phyloP scores from a whole-genome alignment of 2,888 invertebrate genomes.

The Lumbricus terrestris region DNA sequence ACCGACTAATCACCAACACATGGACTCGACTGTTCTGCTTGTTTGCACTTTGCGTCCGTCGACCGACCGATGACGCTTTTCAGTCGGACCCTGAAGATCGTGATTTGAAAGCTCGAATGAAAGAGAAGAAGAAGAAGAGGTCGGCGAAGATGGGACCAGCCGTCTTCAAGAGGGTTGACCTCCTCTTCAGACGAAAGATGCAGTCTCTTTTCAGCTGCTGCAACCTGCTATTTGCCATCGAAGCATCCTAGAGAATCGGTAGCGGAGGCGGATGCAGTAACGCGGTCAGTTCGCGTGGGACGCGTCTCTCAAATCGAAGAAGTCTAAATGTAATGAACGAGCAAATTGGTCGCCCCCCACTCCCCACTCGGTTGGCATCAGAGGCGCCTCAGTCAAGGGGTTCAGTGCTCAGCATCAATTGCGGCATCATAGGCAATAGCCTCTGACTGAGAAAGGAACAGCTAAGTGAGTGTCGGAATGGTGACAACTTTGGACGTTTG shows the following conservation, averaged over 20 bases:
- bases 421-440: background rate
- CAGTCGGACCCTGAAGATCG: background rate
- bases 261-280: background rate
- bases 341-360: background rate
- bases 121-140: background rate
- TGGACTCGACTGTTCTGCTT: background rate
- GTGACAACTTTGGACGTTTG: background rate
- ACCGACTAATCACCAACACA: constrained; percentile 3
- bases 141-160: background rate
- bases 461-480: background rate
- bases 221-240: background rate
- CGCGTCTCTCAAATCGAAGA: background rate
- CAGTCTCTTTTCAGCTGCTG: background rate
- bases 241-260: background rate
- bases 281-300: background rate
- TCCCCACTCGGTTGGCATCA: background rate
- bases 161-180: constrained; percentile 7
- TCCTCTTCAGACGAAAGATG: background rate
- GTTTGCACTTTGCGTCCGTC: background rate
- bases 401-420: background rate
- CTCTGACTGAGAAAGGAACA: background rate
- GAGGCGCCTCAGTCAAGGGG: background rate
- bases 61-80: background rate
- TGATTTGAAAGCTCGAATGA: constrained; percentile 11
- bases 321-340: background rate